Base-by-base conservation (phyloP, 2,113 vertebrate genomes). In the Leucopternis melanops region DNA sequence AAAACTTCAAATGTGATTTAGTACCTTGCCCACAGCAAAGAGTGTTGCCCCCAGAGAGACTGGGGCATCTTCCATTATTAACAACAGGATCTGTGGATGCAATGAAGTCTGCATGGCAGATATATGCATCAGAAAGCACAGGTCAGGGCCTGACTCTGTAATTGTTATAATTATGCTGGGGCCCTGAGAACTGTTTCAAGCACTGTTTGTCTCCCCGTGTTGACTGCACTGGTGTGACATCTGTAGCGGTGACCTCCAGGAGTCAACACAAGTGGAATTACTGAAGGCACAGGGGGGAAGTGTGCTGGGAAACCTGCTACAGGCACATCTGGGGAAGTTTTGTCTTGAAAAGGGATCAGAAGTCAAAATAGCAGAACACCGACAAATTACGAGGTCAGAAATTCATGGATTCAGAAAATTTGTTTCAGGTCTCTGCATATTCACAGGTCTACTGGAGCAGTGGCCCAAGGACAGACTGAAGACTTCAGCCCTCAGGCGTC, bases 1-100 rank as follows among this genome's bases (percentile, higher is more conserved):
- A 91, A 97, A 96, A 95, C 89, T 92, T 95, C 93, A 94, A 47
- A 58, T 70, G 47, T 95, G 93, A 95, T 97, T 94, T 91, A 96
- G 83, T 70, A 23, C 81, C 77, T 86, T 78, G 86, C 94, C 91
- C 0, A 0, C 36, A 86, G 95, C 91, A 84, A 73, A 20, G 44
- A n/a, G 42, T 4, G 0, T n/a, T 86, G 75, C 45, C 75, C 59
- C 87, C 2, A 5, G 93, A 88, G 89, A 83, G 67, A 66, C 5
- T 8, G n/a, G 80, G 86, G 88, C 62, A 92, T 91, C 86, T 84
- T 95, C 89, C 86, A 18, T 92, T 92, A 86, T 86, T 91, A 95
- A 84, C 81, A 65, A 82, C 32, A 62, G 86, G 83, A 79, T 66
- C 45, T 27, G 49, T 13, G 6, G 2, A 3, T 13, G 34, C 54